Percentiles rank a stretch among this genome's conserved stretches.
phyloP scores from a whole-genome alignment of 2,888 invertebrate species.

The Xylophagus ater region DNA sequence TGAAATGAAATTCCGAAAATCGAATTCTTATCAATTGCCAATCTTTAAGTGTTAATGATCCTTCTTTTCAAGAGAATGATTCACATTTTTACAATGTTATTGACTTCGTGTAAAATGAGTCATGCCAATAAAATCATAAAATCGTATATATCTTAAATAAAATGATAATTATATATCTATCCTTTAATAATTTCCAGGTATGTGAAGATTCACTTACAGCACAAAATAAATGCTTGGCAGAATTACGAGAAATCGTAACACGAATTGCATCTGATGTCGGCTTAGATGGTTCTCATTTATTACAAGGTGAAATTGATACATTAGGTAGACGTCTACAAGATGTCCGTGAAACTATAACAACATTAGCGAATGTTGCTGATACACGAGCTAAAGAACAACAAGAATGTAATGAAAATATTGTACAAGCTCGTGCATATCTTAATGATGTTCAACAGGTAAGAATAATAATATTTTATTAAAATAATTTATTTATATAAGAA shows the following conservation, averaged over 20 bases:
- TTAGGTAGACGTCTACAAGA: conserved; percentile 63
- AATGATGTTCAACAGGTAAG: conserved; percentile 66
- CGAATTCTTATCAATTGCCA: too few relatives aligned
- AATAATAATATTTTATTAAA: too few relatives aligned
- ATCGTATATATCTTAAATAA: too few relatives aligned
- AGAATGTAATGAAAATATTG: conserved; percentile 45
- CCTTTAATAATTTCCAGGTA: conserved; percentile 53
- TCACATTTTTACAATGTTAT: too few relatives aligned
- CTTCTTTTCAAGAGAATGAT: too few relatives aligned
- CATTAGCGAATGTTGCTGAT: conserved; percentile 66
- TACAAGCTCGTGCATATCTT: conserved; percentile 49
- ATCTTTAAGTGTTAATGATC: too few relatives aligned
- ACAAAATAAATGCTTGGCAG: conserved; percentile 54
- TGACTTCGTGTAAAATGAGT: too few relatives aligned
- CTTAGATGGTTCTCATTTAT: conserved; percentile 53
- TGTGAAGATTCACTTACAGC: conserved; percentile 63
- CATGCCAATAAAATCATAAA: too few relatives aligned
- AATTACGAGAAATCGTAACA: conserved; percentile 62
- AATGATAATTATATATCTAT: too few relatives aligned
- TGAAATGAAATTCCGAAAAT: too few relatives aligned
- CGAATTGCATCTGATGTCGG: conserved; percentile 72
- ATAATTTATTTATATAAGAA: too few relatives aligned
- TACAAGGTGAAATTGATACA: conserved; percentile 67
- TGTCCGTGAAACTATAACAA: conserved; percentile 61
- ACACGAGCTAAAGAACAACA: conserved; percentile 47